Evolutionary conservation across 2,888 invertebrate species (phyloP).

Genomic region (Tholera decimalis): DNA sequence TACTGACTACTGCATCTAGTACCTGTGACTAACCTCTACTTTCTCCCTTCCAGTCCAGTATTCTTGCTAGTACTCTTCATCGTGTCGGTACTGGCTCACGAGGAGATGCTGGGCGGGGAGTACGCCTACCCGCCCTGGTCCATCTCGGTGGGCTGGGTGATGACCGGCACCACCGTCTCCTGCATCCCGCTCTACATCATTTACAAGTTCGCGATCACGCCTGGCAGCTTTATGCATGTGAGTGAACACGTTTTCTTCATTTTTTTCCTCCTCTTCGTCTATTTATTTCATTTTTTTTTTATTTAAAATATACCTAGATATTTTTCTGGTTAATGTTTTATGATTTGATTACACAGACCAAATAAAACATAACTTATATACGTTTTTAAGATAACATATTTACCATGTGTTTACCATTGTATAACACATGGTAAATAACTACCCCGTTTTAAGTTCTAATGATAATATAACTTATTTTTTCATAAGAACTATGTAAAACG

Average conservation of each 20-base stretch:
- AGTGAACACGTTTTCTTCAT: slow-evolving; percentile 1
- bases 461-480: no score
- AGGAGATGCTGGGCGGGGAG: slow-evolving; percentile 95
- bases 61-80: slow-evolving; percentile 96
- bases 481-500: no score
- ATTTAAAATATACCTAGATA: no score
- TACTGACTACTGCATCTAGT: background rate
- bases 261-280: no score
- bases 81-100: slow-evolving; percentile 95
- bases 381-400: no score
- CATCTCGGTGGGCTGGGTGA: slow-evolving; percentile 95
- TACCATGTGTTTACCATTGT: no score
- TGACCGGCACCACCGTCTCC: slow-evolving; percentile 96
- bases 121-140: slow-evolving; percentile 96
- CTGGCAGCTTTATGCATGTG: slow-evolving; percentile 87
- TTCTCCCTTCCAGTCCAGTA: slow-evolving; percentile 92
- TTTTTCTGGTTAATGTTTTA: no score
- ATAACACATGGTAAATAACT: no score
- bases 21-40: background rate
- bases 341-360: no score
- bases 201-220: slow-evolving; percentile 94
- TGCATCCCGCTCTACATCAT: slow-evolving; percentile 96
- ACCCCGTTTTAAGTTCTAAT: no score
- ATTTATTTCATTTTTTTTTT: no score
- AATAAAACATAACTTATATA: no score